A percentile compares a stretch with the other conserved stretches of the same genome.
These are phyloP conservation scores for Didymodactylos carnosus DNA, from an alignment of 2,888 invertebrate genomes.

Conservation along the genomic window DNA sequence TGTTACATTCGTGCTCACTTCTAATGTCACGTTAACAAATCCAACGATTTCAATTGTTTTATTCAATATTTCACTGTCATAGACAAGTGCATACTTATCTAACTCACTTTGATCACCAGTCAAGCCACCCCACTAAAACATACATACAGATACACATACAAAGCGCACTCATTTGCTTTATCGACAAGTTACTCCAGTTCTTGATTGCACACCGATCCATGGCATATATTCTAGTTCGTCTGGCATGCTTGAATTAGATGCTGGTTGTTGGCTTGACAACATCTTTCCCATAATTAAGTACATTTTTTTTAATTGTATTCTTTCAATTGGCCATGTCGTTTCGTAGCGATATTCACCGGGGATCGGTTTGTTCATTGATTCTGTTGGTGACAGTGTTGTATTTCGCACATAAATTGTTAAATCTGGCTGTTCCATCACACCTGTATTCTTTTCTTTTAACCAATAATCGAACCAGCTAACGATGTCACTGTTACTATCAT, in stretches of 20 bases:
- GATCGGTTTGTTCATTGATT: no score
- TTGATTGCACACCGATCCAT: not conserved
- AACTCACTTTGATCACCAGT: not conserved
- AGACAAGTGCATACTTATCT: not conserved
- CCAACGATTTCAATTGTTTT: not conserved
- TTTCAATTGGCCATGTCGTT: not conserved
- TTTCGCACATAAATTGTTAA: not conserved
- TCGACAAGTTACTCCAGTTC: no score
- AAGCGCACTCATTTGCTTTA: no score
- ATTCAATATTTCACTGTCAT: not conserved
- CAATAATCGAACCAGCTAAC: not conserved
- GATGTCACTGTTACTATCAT: not conserved
- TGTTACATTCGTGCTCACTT: not conserved
- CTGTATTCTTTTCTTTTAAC: not conserved
- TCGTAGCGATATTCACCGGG: not conserved
- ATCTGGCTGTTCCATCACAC: not conserved
- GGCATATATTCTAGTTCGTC: not conserved
- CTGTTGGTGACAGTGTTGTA: no score
- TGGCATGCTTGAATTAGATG: no score
- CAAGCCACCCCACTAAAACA: not conserved
- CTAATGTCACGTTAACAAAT: not conserved
- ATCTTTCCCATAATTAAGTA: not conserved
- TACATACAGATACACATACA: no score
- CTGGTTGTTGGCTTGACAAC: not conserved
- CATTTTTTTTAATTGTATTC: not conserved